These are phyloP conservation scores for Sprattus sprattus DNA, from an alignment of 2,113 vertebrate species.

Conservation along the genomic window DNA sequence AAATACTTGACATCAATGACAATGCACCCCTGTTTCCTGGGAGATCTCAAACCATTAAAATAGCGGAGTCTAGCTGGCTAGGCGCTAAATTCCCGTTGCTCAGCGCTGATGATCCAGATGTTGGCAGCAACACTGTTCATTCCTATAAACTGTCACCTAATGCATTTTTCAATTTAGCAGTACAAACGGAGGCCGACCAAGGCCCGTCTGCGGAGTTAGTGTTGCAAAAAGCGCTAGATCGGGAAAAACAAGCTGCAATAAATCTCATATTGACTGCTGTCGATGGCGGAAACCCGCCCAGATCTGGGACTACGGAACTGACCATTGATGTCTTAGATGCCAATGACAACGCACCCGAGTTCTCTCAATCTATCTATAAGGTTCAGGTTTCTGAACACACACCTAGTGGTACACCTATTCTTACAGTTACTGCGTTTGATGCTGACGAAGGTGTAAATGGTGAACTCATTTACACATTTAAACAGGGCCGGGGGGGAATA, in stretches of 20 bases:
- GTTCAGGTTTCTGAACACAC: constrained; percentile 43
- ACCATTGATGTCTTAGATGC: constrained; percentile 47
- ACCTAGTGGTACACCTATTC: constrained; percentile 42
- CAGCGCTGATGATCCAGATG: constrained; percentile 61
- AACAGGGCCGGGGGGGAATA: constrained; percentile 43
- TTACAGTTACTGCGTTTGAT: constrained; percentile 41
- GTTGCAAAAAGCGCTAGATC: constrained; percentile 55
- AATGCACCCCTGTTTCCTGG: constrained; percentile 64
- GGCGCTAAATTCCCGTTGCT: constrained; percentile 63
- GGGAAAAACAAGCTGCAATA: constrained; percentile 52
- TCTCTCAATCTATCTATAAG: too few relatives aligned
- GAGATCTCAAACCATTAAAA: constrained; percentile 54
- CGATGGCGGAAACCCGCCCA: constrained; percentile 58
- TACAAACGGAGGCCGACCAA: constrained; percentile 45
- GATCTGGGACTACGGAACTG: constrained; percentile 36
- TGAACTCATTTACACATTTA: constrained; percentile 52
- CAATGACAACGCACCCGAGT: constrained; percentile 61
- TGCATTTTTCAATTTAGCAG: constrained; percentile 66
- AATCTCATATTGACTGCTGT: constrained; percentile 49
- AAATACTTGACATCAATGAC: constrained; percentile 71
- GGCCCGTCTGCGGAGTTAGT: constrained; percentile 50
- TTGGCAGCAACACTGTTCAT: constrained; percentile 61
- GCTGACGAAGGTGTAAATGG: constrained; percentile 51
- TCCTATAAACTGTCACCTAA: constrained; percentile 67
- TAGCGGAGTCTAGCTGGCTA: constrained; percentile 31